These are phyloP conservation scores for Hymenochirus boettgeri DNA, from an alignment of 2,113 vertebrate genomes.

Conservation along the genomic window DNA sequence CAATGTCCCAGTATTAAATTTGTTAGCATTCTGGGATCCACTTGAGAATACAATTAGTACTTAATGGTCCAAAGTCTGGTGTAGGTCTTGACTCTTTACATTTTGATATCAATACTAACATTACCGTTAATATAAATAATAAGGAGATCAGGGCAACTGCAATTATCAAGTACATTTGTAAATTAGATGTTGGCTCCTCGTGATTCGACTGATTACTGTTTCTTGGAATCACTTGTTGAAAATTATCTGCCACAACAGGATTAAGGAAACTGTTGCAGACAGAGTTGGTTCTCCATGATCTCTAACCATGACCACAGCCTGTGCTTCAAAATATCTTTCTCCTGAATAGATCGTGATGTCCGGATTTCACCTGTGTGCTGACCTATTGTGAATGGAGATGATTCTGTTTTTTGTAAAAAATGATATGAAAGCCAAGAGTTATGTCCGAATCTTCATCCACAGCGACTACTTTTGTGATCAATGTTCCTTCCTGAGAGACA, in stretches of 20 bases:
- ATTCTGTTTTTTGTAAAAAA: slow-evolving; percentile 63
- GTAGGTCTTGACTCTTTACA: slow-evolving; percentile 5
- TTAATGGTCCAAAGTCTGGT: slow-evolving; percentile 9
- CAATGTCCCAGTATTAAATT: slow-evolving; percentile 37
- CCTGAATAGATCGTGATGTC: background rate
- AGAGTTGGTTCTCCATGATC: slow-evolving; percentile 46
- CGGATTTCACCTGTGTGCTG: slow-evolving; percentile 30
- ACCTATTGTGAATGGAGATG: slow-evolving; percentile 57
- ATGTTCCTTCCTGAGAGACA: background rate
- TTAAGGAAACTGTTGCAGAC: slow-evolving; percentile 15
- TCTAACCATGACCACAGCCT: slow-evolving; percentile 15
- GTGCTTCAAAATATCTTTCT: slow-evolving; percentile 4
- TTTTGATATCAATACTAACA: slow-evolving; percentile 13
- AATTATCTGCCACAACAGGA: background rate
- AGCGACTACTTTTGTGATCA: slow-evolving; percentile 32
- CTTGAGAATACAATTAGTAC: slow-evolving; percentile 18
- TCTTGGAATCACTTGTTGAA: slow-evolving; percentile 4
- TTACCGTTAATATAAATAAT: slow-evolving; percentile 7
- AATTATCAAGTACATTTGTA: slow-evolving; percentile 12
- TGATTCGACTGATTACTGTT: background rate
- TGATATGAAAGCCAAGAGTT: slow-evolving; percentile 64
- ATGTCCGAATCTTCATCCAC: slow-evolving; percentile 50
- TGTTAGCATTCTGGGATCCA: background rate
- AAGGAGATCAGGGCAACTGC: slow-evolving; percentile 11
- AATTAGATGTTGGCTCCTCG: background rate